These are phyloP conservation scores for Hafferia zeledoni DNA, from an alignment of 2,797 vertebrate genomes.

Conservation along the genomic window DNA sequence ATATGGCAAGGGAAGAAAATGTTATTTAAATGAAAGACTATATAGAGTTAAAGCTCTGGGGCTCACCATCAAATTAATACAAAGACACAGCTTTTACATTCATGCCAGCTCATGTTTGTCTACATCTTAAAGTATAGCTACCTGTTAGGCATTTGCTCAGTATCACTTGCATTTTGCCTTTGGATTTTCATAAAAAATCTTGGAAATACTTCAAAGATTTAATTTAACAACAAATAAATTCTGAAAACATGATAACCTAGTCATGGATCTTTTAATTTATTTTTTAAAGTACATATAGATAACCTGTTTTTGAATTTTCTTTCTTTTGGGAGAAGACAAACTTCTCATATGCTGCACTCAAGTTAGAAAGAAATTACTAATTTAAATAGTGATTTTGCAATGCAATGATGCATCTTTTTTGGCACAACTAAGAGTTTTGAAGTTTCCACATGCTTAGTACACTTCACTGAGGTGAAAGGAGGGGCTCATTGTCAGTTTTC, in stretches of 20 bases:
- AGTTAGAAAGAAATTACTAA: background rate
- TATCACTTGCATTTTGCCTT: background rate
- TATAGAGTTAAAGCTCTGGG: background rate
- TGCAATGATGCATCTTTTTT: background rate
- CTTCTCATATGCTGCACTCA: background rate
- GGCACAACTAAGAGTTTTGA: background rate
- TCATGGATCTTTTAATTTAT: background rate
- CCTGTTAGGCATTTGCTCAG: background rate
- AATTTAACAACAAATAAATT: rapidly evolving
- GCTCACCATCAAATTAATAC: background rate
- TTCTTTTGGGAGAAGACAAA: background rate
- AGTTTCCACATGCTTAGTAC: background rate
- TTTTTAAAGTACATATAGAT: background rate
- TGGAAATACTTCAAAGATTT: background rate
- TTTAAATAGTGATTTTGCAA: background rate
- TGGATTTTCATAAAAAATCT: background rate
- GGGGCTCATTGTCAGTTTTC: background rate
- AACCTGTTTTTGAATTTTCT: background rate
- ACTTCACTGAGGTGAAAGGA: background rate
- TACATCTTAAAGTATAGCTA: background rate
- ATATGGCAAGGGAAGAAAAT: background rate
- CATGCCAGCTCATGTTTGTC: rapidly evolving
- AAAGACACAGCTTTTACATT: background rate
- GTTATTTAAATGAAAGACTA: background rate
- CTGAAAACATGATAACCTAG: background rate